Evolutionary conservation across 2,888 invertebrate genomes (phyloP), one percentile per base, ranked within the genome.

Genomic region (Deladenus siricidicola): DNA sequence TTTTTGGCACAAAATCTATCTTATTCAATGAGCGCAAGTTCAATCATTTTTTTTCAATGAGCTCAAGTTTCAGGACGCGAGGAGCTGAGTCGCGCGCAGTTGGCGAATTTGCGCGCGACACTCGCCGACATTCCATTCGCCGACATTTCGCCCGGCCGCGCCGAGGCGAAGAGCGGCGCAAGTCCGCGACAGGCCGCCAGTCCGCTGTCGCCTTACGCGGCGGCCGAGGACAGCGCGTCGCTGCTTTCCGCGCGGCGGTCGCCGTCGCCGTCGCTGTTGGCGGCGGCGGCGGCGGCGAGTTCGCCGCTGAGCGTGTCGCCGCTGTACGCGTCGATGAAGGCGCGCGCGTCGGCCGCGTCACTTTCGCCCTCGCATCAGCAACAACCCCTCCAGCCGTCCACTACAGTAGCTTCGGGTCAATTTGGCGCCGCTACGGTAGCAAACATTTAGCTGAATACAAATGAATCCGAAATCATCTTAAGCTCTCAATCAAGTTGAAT

Each of bases 101-200:
- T 30, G 10, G 23, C 26, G 14, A 28, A 10, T 29, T 50, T 30
- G 8, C 19, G 28, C 50, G n/a, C 42, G 14, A 17, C 42, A 17
- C 29, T n/a, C 24, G 39, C 47, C 21, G 29, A 47, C 52, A 64
- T 64, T 42, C 64, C 64, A 14, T 64, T 39, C 47, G 64, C 55
- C n/a, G 64, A 64, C 47, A 39, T 65, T 19, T 56, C 65, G 17
- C 62, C 62, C 17, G 62, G 62, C 3, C 58, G 62, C 4, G 44
- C 51, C 23, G 14, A 45, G 39, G n/a, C 34, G 14, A 34, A 10
- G 1, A 10, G 6, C 19, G n/a, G n/a, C n/a, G n/a, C n/a, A n/a
- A n/a, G n/a, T n/a, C n/a, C n/a, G n/a, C n/a, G n/a, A n/a, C n/a
- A n/a, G n/a, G n/a, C n/a, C n/a, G n/a, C n/a, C n/a, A n/a, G n/a